These are phyloP conservation scores for Calliopsis andreniformis DNA, from an alignment of 1,140 invertebrate species.

Conservation along the genomic window DNA sequence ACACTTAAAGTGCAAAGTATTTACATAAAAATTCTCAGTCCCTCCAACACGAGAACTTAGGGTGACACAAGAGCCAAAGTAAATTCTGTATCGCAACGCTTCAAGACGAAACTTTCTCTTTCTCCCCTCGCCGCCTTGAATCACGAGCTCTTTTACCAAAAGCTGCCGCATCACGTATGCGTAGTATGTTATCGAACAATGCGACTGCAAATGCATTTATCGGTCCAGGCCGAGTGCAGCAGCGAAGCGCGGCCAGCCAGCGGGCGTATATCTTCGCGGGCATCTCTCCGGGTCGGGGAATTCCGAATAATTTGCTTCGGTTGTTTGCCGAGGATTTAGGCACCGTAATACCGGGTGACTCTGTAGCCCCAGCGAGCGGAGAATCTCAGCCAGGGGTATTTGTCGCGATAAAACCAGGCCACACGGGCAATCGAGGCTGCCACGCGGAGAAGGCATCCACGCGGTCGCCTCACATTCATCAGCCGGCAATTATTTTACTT, in stretches of 20 bases:
- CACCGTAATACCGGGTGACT: slow-evolving; percentile 42
- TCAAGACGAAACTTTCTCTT: slow-evolving; percentile 45
- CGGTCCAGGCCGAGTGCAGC: slow-evolving; percentile 34
- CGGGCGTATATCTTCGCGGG: slow-evolving; percentile 55
- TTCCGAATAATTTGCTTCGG: slow-evolving; percentile 64
- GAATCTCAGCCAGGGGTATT: slow-evolving; percentile 21
- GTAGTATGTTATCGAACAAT: slow-evolving; percentile 61
- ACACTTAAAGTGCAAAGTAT: too few relatives aligned
- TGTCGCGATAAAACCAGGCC: slow-evolving; percentile 44
- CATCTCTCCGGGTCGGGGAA: slow-evolving; percentile 56
- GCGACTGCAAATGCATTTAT: slow-evolving; percentile 64
- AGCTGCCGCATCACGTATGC: slow-evolving; percentile 54
- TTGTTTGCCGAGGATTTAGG: slow-evolving; percentile 57
- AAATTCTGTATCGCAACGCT: background rate
- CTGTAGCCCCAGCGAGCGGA: background rate
- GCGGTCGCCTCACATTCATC: slow-evolving; percentile 41
- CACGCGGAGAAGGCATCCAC: slow-evolving; percentile 31
- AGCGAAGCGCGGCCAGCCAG: background rate
- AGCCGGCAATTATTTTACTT: slow-evolving; percentile 59
- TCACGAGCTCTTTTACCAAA: slow-evolving; percentile 35
- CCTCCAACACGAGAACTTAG: background rate
- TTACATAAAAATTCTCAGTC: background rate
- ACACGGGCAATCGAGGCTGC: slow-evolving; percentile 11
- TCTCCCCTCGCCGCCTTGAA: slow-evolving; percentile 27
- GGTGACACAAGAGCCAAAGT: background rate